phyloP scores from a whole-genome alignment of 2,888 invertebrate genomes.

The Notodonta dromedarius region DNA sequence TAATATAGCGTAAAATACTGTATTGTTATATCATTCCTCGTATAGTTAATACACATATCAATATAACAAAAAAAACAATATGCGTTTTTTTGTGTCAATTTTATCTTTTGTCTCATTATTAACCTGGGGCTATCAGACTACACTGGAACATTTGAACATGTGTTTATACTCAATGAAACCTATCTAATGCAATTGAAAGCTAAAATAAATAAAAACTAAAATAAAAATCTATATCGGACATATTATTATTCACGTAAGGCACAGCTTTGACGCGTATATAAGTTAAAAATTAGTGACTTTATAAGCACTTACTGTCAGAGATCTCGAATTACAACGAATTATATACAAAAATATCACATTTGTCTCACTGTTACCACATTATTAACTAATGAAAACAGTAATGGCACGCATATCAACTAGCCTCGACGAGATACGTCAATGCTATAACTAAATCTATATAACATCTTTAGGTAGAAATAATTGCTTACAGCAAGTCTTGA shows the following conservation, averaged over 20 bases:
- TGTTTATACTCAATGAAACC: too few species aligned
- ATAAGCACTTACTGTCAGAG: constrained; percentile 13
- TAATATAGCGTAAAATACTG: constrained; percentile 4
- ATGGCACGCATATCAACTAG: constrained; percentile 18
- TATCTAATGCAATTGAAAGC: too few species aligned
- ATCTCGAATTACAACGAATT: constrained; percentile 5
- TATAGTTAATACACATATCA: too few species aligned
- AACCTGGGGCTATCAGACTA: too few species aligned
- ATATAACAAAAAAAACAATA: too few species aligned
- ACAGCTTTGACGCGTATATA: neutral
- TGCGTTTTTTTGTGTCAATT: too few species aligned
- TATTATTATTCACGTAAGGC: neutral
- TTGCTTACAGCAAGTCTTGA: constrained; percentile 1
- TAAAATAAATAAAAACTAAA: neutral
- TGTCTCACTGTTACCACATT: constrained; percentile 19
- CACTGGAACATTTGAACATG: too few species aligned
- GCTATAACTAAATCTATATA: neutral
- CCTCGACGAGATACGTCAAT: neutral
- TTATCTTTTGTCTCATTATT: too few species aligned
- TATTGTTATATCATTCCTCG: too few species aligned
- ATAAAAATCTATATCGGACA: neutral
- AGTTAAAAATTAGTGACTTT: constrained; percentile 1
- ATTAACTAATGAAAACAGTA: constrained; percentile 10
- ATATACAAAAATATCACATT: constrained; percentile 38
- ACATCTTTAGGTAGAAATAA: neutral